phyloP scores from a whole-genome alignment of 2,797 vertebrate species.

The Characodon lateralis region DNA sequence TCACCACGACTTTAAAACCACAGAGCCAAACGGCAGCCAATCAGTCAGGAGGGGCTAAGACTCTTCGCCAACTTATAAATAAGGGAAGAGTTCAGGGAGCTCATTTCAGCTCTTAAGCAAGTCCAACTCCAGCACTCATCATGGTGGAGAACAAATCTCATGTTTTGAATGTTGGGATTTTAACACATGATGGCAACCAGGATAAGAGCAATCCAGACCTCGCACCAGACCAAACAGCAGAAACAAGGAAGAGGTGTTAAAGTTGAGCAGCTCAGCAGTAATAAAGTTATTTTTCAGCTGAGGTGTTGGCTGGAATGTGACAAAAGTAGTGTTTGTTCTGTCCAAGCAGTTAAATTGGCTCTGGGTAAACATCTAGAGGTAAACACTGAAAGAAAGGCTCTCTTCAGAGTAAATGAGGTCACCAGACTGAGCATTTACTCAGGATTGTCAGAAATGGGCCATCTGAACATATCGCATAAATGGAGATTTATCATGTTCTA shows the following conservation, averaged over 20 bases:
- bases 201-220: too few relatives aligned
- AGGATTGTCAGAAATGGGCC: slow-evolving; percentile 9
- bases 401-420: slow-evolving; percentile 9
- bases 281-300: background rate
- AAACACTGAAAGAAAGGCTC: slow-evolving; percentile 2
- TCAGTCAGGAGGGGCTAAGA: background rate
- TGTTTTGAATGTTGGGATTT: background rate
- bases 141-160: too few relatives aligned
- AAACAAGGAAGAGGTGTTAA: too few relatives aligned
- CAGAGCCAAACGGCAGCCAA: slow-evolving; percentile 43
- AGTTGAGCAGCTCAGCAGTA: background rate
- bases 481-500: background rate
- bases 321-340: slow-evolving; percentile 21
- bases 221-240: too few relatives aligned
- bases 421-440: background rate
- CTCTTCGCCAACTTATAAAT: slow-evolving; percentile 8
- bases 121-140: too few relatives aligned
- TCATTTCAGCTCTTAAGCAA: background rate
- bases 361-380: background rate
- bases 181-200: background rate
- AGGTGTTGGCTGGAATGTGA: slow-evolving; percentile 26
- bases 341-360: background rate
- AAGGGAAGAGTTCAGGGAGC: slow-evolving; percentile 1
- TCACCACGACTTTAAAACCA: slow-evolving; percentile 2
- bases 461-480: background rate